These are phyloP conservation scores for Danio tinwini DNA, from an alignment of 2,797 vertebrate genomes.

Conservation along the genomic window DNA sequence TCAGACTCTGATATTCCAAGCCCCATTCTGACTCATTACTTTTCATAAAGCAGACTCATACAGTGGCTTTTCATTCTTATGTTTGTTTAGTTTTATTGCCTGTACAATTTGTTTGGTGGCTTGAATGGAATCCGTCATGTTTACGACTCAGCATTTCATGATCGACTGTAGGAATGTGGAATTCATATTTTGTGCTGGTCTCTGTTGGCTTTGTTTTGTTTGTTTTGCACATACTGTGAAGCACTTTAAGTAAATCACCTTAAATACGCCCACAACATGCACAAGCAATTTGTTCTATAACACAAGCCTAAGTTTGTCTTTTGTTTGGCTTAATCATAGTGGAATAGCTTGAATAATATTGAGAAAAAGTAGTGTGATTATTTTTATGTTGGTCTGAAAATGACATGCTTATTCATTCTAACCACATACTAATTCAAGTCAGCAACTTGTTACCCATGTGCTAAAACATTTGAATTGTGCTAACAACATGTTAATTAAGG, in stretches of 20 bases:
- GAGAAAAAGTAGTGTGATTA: neutral
- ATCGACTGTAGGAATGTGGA: neutral
- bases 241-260: neutral
- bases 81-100: neutral
- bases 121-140: neutral
- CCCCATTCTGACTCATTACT: neutral
- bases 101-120: constrained; percentile 6
- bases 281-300: neutral
- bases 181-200: neutral
- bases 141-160: neutral
- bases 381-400: no score
- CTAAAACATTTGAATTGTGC: no score
- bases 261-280: neutral
- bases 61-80: neutral
- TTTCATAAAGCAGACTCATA: neutral
- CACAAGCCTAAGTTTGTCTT: neutral
- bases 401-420: no score
- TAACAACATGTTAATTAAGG: no score
- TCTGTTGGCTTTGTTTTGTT: neutral
- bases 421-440: no score
- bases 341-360: neutral
- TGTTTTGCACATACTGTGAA: neutral
- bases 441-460: no score
- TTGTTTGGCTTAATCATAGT: neutral
- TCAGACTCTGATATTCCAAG: constrained; percentile 11